Conservation (phyloP, 2,888 invertebrate genomes). For the Heteromyza rotundicornis region DNA sequence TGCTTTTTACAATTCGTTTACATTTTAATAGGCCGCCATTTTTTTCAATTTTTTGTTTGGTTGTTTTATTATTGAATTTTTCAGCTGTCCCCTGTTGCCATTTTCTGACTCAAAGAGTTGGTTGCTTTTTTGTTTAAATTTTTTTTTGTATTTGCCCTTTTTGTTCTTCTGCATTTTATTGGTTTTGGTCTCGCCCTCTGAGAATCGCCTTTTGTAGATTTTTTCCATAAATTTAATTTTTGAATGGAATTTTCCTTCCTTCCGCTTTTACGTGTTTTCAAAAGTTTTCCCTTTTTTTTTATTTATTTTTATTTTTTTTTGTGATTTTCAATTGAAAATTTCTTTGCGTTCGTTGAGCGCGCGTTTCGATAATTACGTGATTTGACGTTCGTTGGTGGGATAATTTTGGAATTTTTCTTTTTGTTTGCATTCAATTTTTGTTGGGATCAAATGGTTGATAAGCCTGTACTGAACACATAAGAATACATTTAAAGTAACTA, state of each 20-base stretch:
- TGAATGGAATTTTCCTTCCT: neutral
- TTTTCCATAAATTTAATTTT: neutral
- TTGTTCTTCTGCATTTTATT: neutral
- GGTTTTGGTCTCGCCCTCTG: neutral
- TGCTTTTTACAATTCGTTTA: constrained; percentile 18
- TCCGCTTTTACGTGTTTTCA: too few species aligned
- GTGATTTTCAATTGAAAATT: neutral
- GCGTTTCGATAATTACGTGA: neutral
- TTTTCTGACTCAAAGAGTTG: neutral
- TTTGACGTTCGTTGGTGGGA: neutral
- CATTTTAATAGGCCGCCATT: constrained; percentile 10
- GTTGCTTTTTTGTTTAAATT: neutral
- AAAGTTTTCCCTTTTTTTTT: neutral
- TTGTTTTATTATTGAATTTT: neutral
- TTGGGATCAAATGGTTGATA: too few species aligned
- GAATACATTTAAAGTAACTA: too few species aligned
- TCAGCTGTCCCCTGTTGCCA: neutral
- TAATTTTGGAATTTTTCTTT: too few species aligned
- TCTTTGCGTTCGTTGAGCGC: neutral
- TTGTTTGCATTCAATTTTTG: too few species aligned
- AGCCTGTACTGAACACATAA: too few species aligned
- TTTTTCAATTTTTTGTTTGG: neutral
- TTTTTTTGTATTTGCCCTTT: neutral
- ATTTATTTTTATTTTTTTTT: neutral
- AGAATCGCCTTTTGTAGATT: neutral